Base-by-base conservation (phyloP, 2,888 invertebrate genomes). In the Coelinius sp. region DNA sequence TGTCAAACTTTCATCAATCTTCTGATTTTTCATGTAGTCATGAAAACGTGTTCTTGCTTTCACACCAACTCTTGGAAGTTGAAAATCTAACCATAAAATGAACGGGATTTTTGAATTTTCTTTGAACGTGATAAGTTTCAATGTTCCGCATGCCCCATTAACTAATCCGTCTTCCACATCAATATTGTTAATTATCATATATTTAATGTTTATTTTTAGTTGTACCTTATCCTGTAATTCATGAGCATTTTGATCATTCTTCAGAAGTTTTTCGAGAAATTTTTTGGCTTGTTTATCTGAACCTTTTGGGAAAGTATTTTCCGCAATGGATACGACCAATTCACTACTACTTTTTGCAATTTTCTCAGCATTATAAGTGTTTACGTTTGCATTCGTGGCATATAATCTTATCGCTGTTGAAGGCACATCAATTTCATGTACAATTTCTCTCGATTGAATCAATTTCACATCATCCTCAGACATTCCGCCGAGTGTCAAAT, bases 1-100 rank as follows among this genome's bases (percentile, higher is more conserved):
- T 53, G 64, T 64, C 17, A 70, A 56, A 41, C 35, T 46, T 8
- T 1, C 10, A 53, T 56, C 17, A 17, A 73, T 68, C 14, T 74
- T 49, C 12, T 64, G 25, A 12, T 25, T 27, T 22, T 49, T 68
- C 35, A 68, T 68, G 22, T 38, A 63, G 3, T 63, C 12, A 8
- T 41, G 41, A 8, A 59, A 74, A 12, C 35, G 41, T 12, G 12
- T 14, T 24, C 25, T 24, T 25, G 31, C n/a, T 71, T 70, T 64
- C n/a, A 0, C n/a, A 41, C 74, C 75, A 46, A 75, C 67, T 70
- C 31, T 63, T 38, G 53, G 25, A 53, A 56, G 52, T 25, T 70
- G n/a, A 71, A 76, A 74, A 53, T 76, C 41, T 41, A 41, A n/a
- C 74, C 75, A 76, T 7, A 76, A n/a, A 52, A 65, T 65, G 10